phyloP scores from a whole-genome alignment of 2,888 invertebrate species.

The Metallyticus violacea region DNA sequence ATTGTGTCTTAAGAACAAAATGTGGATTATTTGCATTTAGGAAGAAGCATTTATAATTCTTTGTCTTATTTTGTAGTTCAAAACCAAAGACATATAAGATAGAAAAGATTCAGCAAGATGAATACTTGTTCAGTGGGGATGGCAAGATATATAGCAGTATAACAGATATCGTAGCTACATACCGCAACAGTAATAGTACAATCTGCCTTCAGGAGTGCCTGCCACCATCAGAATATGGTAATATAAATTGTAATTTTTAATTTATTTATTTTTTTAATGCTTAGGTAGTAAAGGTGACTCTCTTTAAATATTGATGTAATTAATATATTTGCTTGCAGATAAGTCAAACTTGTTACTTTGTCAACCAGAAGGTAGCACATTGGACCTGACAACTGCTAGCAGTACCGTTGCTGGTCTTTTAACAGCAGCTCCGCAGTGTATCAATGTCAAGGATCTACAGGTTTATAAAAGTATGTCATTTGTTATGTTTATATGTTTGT shows the following conservation, averaged over 20 bases:
- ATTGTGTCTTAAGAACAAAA: too few species aligned
- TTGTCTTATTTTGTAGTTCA: constrained; percentile 47
- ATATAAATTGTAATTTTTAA: neutral
- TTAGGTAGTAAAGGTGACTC: neutral
- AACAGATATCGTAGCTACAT: constrained; percentile 59
- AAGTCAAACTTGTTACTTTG: constrained; percentile 68
- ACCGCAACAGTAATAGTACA: constrained; percentile 58
- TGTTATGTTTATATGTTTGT: too few species aligned
- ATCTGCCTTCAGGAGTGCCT: constrained; percentile 71
- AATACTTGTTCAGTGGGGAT: constrained; percentile 53
- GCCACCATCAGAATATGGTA: constrained; percentile 86
- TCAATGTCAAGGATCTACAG: constrained; percentile 66
- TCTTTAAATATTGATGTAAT: neutral
- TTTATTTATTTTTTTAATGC: constrained; percentile 22
- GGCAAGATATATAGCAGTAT: constrained; percentile 57
- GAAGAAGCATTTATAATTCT: neutral
- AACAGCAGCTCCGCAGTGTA: constrained; percentile 58
- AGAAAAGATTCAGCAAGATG: constrained; percentile 58
- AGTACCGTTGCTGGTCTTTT: constrained; percentile 49
- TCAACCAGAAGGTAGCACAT: constrained; percentile 47
- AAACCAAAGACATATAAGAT: constrained; percentile 70
- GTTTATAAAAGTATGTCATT: constrained; percentile 59
- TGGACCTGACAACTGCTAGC: constrained; percentile 48
- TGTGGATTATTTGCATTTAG: too few species aligned
- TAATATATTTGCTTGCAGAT: constrained; percentile 50